Evolutionary conservation across 2,797 vertebrate genomes (phyloP).

Genomic region (Pseudotriccus pelzelni): DNA sequence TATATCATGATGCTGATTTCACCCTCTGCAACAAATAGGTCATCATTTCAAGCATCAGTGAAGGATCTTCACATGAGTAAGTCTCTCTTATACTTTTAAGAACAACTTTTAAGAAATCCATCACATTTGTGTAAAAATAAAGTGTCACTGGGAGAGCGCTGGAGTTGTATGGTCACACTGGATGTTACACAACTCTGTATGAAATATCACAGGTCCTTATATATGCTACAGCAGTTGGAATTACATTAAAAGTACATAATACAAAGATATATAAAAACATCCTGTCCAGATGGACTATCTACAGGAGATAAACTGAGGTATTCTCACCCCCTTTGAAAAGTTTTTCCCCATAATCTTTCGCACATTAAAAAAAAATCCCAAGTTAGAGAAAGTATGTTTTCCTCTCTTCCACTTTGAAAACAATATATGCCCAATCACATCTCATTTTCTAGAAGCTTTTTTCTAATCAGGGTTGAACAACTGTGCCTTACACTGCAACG

Average conservation of each 20-base stretch:
- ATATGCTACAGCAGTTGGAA: background rate
- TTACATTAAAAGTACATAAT: background rate
- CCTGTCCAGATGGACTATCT: background rate
- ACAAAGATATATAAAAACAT: background rate
- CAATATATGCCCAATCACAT: background rate
- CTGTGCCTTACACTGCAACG: background rate
- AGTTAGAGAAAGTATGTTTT: background rate
- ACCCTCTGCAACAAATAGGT: background rate
- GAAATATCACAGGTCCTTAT: background rate
- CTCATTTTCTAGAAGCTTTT: background rate
- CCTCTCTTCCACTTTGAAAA: background rate
- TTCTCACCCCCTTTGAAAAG: background rate
- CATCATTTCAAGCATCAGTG: background rate
- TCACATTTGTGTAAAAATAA: background rate
- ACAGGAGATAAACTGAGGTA: background rate
- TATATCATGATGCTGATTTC: background rate
- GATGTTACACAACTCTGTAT: background rate
- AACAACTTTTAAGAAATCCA: background rate
- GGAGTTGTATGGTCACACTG: background rate
- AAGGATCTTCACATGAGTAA: background rate
- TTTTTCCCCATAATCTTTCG: background rate
- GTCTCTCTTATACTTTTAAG: background rate
- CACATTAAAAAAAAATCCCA: background rate
- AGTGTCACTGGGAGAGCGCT: background rate
- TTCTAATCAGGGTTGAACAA: background rate